Conservation (phyloP, 2,797 vertebrate species). For the Brachyrhaphis roseni region DNA sequence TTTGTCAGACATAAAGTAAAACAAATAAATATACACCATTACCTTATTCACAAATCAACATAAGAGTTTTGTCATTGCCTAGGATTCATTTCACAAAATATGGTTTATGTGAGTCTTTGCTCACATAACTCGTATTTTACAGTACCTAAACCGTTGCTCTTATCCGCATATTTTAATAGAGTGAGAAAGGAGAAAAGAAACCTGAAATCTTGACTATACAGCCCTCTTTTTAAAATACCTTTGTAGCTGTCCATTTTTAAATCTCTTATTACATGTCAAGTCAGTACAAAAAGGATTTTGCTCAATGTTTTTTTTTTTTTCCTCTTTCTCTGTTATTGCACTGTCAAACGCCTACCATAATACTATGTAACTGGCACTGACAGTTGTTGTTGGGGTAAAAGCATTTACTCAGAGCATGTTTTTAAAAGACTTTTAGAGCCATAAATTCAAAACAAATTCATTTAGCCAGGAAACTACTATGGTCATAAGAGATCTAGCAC, state of each 20-base stretch:
- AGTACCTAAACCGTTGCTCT: neutral
- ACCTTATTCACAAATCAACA: neutral
- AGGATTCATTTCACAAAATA: neutral
- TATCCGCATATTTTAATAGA: neutral
- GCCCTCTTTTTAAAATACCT: neutral
- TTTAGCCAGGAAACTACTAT: neutral
- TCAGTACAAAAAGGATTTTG: neutral
- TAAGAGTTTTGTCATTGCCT: neutral
- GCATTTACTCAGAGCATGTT: neutral
- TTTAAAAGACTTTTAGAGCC: neutral
- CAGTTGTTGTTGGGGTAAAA: neutral
- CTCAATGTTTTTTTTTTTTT: neutral
- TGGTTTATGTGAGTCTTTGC: neutral
- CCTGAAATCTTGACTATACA: neutral
- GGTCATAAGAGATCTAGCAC: neutral
- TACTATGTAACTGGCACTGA: neutral
- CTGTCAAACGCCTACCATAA: neutral
- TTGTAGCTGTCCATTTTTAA: neutral
- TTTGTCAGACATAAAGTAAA: neutral
- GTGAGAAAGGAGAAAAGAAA: neutral
- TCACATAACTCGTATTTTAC: neutral
- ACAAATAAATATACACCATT: neutral
- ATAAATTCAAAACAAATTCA: neutral
- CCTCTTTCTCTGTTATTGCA: neutral
- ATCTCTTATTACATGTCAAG: neutral